These are phyloP conservation scores for Allygus modestus DNA, from an alignment of 2,888 invertebrate species.

Conservation along the genomic window DNA sequence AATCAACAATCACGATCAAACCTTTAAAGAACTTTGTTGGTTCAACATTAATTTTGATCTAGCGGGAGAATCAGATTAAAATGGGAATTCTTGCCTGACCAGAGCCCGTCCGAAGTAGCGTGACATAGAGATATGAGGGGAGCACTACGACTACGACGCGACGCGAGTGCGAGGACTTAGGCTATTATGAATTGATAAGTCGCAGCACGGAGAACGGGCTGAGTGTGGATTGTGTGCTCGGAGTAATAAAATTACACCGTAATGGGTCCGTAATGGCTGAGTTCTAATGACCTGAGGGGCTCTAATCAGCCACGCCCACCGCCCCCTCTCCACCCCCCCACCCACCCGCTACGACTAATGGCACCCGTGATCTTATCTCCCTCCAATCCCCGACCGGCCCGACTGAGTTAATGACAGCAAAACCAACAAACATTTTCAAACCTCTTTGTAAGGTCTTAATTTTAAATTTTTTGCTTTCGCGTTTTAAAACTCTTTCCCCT, in stretches of 20 bases:
- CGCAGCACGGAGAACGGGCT: not conserved
- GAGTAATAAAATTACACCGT: conserved; percentile 40
- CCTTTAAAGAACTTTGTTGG: too few species aligned
- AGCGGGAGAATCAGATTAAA: too few species aligned
- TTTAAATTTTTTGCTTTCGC: not conserved
- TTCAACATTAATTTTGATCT: too few species aligned
- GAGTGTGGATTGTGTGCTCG: conserved; percentile 34
- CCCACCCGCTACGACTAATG: not conserved
- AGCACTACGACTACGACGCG: too few species aligned
- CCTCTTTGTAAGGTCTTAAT: conserved; percentile 29
- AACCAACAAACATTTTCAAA: conserved; percentile 31
- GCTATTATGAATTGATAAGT: conserved; percentile 34
- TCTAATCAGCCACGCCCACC: conserved; percentile 49
- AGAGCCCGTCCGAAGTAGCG: too few species aligned
- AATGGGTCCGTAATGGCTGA: conserved; percentile 42
- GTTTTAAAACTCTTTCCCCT: not conserved
- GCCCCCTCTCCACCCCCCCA: conserved; percentile 22
- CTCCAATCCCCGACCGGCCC: conserved; percentile 36
- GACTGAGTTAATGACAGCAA: conserved; percentile 21
- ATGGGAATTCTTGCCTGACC: too few species aligned
- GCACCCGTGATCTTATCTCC: conserved; percentile 25
- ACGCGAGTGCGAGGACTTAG: too few species aligned
- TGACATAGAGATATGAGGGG: too few species aligned
- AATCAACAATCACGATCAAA: too few species aligned
- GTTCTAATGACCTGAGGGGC: conserved; percentile 50